Conservation (phyloP, 2,797 vertebrate species). For the Phoeniculus purpureus region DNA sequence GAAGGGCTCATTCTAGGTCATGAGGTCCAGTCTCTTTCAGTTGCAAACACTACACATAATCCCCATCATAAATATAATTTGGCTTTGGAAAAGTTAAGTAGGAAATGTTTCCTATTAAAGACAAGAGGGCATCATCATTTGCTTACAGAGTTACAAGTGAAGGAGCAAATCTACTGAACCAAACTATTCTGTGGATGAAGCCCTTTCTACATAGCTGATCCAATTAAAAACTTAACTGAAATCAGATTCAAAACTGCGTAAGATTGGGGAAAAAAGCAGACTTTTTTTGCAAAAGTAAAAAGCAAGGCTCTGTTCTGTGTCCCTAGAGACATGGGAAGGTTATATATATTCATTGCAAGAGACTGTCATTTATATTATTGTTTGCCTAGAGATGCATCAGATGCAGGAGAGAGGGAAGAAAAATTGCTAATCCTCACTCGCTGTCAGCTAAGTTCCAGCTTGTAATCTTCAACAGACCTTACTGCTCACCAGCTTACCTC, state of each 20-base stretch:
- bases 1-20: neutral
- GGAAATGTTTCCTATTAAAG: constrained; percentile 49
- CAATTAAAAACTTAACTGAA: neutral
- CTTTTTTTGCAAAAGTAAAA: neutral
- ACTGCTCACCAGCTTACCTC: neutral
- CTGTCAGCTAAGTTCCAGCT: neutral
- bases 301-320: neutral
- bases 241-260: neutral
- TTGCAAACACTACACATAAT: neutral
- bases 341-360: neutral
- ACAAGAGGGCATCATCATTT: neutral
- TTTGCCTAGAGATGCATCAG: neutral
- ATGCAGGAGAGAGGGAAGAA: too few relatives aligned
- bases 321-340: neutral
- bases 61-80: neutral
- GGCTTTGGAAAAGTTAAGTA: constrained; percentile 36
- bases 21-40: neutral
- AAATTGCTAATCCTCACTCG: neutral
- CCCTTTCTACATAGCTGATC: neutral
- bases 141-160: neutral
- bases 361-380: neutral
- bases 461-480: neutral
- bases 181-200: neutral
- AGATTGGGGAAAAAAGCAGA: neutral
- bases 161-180: neutral